These are phyloP conservation scores for Brachystomella parvula DNA, from an alignment of 1,140 invertebrate genomes.

Conservation along the genomic window DNA sequence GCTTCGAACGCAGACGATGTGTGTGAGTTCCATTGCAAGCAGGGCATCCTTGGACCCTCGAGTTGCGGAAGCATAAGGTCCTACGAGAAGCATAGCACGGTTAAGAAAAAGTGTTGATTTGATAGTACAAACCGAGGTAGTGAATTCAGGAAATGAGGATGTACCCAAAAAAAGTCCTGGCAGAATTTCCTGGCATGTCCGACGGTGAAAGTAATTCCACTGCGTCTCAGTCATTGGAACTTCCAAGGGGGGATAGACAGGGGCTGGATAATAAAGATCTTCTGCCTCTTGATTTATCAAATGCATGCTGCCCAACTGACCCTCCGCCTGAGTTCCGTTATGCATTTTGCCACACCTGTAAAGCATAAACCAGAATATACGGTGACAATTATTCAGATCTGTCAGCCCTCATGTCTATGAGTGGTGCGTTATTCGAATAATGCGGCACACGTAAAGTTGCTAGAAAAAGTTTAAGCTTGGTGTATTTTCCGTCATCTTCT, in stretches of 20 bases:
- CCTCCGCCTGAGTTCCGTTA: too few relatives aligned
- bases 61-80: constrained; percentile 26
- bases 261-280: not conserved
- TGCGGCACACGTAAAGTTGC: too few relatives aligned
- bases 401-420: too few relatives aligned
- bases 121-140: constrained; percentile 39
- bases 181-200: constrained; percentile 63
- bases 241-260: constrained; percentile 14
- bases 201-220: constrained; percentile 57
- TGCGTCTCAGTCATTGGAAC: constrained; percentile 40
- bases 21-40: constrained; percentile 50
- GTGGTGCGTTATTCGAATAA: too few relatives aligned
- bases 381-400: too few relatives aligned
- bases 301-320: too few relatives aligned
- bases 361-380: too few relatives aligned
- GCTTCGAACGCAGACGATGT: constrained; percentile 62
- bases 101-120: not conserved
- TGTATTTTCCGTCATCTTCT: too few relatives aligned
- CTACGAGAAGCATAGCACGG: constrained; percentile 40
- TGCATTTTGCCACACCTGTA: too few relatives aligned
- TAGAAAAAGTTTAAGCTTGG: too few relatives aligned
- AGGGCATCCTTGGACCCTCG: constrained; percentile 12
- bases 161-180: constrained; percentile 57
- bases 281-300: too few relatives aligned
- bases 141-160: constrained; percentile 46